Evolutionary conservation across 1,140 invertebrate species (phyloP).

Genomic region (Halyomorpha halys): DNA sequence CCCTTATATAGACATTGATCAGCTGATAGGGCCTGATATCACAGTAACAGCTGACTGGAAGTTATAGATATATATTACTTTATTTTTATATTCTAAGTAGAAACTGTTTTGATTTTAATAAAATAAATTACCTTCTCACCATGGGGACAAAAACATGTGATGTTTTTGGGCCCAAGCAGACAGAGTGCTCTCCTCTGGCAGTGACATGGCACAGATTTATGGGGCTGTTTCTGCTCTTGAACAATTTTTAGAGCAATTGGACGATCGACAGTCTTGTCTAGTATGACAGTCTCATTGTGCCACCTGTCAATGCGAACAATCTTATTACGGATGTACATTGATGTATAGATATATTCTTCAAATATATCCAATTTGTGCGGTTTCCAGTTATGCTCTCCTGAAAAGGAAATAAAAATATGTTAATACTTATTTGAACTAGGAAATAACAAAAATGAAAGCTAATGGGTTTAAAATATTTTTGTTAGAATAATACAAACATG

Average conservation of each 20-base stretch:
- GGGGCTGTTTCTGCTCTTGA: background rate
- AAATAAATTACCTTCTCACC: background rate
- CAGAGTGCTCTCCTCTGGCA: background rate
- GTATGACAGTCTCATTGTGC: background rate
- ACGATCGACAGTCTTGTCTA: background rate
- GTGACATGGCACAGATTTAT: background rate
- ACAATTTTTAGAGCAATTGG: background rate
- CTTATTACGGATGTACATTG: conserved; percentile 40
- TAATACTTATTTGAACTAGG: too few relatives aligned
- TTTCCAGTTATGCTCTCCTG: conserved; percentile 35
- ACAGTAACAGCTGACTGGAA: too few relatives aligned
- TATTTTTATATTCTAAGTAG: background rate
- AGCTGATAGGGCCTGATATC: too few relatives aligned
- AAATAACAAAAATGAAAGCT: too few relatives aligned
- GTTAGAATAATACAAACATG: too few relatives aligned
- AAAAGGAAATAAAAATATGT: conserved; percentile 15
- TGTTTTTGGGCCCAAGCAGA: background rate
- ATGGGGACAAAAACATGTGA: background rate
- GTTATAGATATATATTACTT: too few relatives aligned
- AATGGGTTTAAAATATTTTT: too few relatives aligned
- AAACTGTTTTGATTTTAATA: background rate
- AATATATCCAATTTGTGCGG: conserved; percentile 64
- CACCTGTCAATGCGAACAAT: background rate
- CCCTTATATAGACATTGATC: too few relatives aligned
- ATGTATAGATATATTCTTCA: conserved; percentile 57